A percentile compares a stretch with the other conserved stretches of the same genome.
phyloP scores from a whole-genome alignment of 2,113 vertebrate genomes.

The Laterallus jamaicensis region DNA sequence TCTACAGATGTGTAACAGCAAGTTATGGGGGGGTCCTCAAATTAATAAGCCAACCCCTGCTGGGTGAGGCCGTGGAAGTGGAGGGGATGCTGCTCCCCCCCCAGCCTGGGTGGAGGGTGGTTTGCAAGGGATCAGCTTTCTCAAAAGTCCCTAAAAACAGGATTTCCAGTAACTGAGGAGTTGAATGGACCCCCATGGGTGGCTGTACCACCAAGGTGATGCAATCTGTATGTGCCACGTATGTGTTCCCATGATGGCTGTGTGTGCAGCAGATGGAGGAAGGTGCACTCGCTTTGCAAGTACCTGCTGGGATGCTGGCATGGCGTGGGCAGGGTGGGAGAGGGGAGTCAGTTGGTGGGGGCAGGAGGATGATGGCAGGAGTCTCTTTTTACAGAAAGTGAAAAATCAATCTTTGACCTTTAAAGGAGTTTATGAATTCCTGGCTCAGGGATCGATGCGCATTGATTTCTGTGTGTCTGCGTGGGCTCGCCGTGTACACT shows the following conservation, averaged over 20 bases:
- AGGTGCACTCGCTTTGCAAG: accelerated
- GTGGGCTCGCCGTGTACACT: slow-evolving; percentile 39
- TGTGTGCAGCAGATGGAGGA: accelerated
- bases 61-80: not conserved
- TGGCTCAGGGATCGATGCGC: slow-evolving; percentile 74
- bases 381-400: slow-evolving; percentile 67
- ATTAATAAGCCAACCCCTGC: not conserved
- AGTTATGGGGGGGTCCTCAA: not conserved
- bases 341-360: not conserved
- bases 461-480: slow-evolving; percentile 76
- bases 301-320: accelerated
- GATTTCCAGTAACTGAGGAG: not conserved
- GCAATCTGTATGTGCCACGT: accelerated
- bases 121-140: not conserved
- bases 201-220: not conserved
- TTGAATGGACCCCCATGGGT: not conserved
- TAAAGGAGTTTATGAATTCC: slow-evolving; percentile 84
- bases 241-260: accelerated
- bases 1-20: not conserved
- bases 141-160: no score
- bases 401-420: slow-evolving; percentile 82
- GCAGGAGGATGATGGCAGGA: slow-evolving; percentile 38
- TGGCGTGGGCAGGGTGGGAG: not conserved
- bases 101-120: no score
- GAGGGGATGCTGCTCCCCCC: not conserved